Percentiles rank a stretch among this genome's conserved stretches.
These are phyloP conservation scores for Chymomyza amoena DNA, from an alignment of 2,888 invertebrate genomes.

Conservation along the genomic window DNA sequence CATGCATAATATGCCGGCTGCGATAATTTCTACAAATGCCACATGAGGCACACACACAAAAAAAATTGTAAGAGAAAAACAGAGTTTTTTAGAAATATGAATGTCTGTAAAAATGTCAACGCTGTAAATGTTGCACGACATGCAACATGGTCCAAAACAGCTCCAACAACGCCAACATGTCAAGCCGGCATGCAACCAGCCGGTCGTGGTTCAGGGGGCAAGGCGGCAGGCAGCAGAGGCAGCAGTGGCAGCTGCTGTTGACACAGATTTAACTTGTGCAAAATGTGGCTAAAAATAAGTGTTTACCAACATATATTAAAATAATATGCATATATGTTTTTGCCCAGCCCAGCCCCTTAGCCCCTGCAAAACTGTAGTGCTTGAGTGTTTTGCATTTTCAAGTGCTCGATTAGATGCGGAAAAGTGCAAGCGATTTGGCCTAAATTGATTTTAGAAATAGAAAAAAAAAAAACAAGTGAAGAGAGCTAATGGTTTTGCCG, in stretches of 20 bases:
- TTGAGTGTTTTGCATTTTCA: conserved; percentile 16
- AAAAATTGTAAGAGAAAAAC: background rate
- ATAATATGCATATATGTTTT: conserved; percentile 30
- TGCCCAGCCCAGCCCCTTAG: background rate
- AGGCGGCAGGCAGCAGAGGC: conserved; percentile 30
- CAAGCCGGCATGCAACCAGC: conserved; percentile 50
- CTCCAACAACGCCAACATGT: conserved; percentile 38
- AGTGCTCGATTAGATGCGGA: conserved; percentile 48
- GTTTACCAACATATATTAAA: conserved; percentile 55
- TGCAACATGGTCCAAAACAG: conserved; percentile 59
- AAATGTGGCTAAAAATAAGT: conserved; percentile 59
- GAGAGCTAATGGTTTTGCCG: background rate
- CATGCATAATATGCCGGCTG: conserved; percentile 41
- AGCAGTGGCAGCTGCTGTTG: conserved; percentile 50
- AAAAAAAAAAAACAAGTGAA: conserved; percentile 25
- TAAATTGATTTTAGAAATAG: conserved; percentile 67
- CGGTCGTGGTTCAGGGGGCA: conserved; percentile 2
- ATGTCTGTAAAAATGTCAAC: conserved; percentile 54
- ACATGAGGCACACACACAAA: conserved; percentile 6
- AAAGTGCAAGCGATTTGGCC: conserved; percentile 61
- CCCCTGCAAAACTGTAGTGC: background rate
- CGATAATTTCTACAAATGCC: conserved; percentile 18
- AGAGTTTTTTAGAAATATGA: background rate
- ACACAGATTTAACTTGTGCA: conserved; percentile 55
- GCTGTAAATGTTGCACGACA: conserved; percentile 32